Evolutionary conservation across 2,888 invertebrate genomes (phyloP), one percentile per base, ranked within the genome.

Genomic region (Chromoteleia sp.): DNA sequence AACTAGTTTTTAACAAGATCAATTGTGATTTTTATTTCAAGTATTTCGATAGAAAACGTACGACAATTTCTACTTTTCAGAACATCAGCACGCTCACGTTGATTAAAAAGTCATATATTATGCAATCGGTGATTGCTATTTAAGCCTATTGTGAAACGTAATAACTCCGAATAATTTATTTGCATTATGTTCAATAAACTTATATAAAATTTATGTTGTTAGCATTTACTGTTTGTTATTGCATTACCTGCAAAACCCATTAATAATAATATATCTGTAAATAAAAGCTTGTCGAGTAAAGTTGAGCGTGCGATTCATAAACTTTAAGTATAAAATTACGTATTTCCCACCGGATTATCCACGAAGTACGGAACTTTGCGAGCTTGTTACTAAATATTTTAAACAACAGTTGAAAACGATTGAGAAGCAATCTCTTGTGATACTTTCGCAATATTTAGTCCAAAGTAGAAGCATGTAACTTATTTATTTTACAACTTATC

Each of bases 261-360:
- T n/a, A n/a, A 43, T 29, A 61, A 61, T 61, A 43, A 61, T 63
- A 33, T 19, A 48, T 63, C 48, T 33, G 19, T 63, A 63, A 45
- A 48, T 63, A 45, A 48, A 54, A 33, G 63, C 63, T 63, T 29
- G 25, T 63, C 41, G 29, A 7, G 3, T 48, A 29, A 36, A 21
- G 33, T 50, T 33, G 17, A 48, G 39, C 12, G 43, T 50, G n/a
- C n/a, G 12, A 65, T 48, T 50, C 63, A 50, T 36, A 19, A 50
- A 65, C 36, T 67, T 67, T 15, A 25, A 15, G 12, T 50, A 15
- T 39, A 48, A 48, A 58, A 71, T 48, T 33, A 59, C 4, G 17
- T 39, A 71, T 71, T 71, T 71, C 71, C 59, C 71, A 50, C 36
- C 25, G 59, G 59, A 71, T 71, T 48, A 71, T 59, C 29, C 17